Evolutionary conservation across 2,113 vertebrate species (phyloP).

Genomic region (Ptychochromis oligacanthus): DNA sequence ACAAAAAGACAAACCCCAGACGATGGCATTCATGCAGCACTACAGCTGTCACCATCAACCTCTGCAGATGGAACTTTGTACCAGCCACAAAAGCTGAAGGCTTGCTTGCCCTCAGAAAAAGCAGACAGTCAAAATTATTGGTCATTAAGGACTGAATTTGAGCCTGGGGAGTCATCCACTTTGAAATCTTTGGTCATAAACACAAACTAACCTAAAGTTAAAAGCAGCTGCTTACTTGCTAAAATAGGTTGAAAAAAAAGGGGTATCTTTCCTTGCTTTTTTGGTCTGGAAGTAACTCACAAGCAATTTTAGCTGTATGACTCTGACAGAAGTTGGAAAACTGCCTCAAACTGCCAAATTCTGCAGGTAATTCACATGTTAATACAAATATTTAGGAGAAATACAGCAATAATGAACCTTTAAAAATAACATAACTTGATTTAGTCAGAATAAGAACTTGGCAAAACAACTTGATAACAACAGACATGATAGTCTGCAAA

Average conservation of each 20-base stretch:
- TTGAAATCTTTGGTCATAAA: not conserved
- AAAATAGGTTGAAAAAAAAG: no score
- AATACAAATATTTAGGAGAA: not conserved
- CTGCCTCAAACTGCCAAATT: not conserved
- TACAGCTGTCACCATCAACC: constrained; percentile 4
- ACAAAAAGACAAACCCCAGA: constrained; percentile 8
- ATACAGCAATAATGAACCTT: no score
- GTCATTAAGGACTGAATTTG: not conserved
- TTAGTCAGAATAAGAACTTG: no score
- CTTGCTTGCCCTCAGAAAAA: not conserved
- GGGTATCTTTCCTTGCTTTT: no score
- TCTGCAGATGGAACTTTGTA: not conserved
- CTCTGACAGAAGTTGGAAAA: not conserved
- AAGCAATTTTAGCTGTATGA: not conserved
- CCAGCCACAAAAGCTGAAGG: not conserved
- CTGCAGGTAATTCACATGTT: not conserved
- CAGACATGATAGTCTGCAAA: no score
- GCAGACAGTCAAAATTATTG: not conserved
- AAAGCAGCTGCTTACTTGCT: not conserved
- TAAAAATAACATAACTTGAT: no score
- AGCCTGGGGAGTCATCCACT: not conserved
- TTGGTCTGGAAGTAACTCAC: not conserved
- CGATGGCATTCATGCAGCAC: not conserved
- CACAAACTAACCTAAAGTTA: not conserved
- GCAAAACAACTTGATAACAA: no score